Conservation (phyloP, 2,113 vertebrate species). For the Apteryx owenii region DNA sequence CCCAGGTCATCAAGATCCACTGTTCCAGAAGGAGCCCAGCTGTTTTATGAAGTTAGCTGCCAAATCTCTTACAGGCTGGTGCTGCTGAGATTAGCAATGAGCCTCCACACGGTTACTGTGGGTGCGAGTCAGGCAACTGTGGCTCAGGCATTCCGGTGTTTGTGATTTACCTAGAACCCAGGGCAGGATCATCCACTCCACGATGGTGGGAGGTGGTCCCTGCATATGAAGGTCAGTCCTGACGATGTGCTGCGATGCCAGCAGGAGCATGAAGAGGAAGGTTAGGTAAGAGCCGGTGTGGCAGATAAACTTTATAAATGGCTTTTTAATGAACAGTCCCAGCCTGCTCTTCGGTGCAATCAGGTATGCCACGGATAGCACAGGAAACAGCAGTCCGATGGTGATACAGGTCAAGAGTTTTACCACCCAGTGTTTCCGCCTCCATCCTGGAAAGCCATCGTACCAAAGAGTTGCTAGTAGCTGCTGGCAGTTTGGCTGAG, state of each 20-base stretch:
- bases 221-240: constrained; percentile 96
- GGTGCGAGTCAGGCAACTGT: neutral
- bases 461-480: constrained; percentile 97
- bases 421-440: constrained; percentile 94
- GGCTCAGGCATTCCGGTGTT: neutral
- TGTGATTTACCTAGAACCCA: constrained; percentile 92
- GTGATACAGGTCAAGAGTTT: constrained; percentile 96
- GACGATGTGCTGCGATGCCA: constrained; percentile 96
- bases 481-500: constrained; percentile 98
- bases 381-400: constrained; percentile 92
- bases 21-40: constrained; percentile 42
- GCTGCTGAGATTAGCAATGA: neutral
- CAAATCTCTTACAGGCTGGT: neutral
- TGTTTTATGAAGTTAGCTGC: constrained; percentile 1
- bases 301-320: constrained; percentile 99
- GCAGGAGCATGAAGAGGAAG: constrained; percentile 95
- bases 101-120: neutral
- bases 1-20: neutral
- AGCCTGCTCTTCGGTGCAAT: constrained; percentile 93
- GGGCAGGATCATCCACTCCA: constrained; percentile 98
- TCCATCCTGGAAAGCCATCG: constrained; percentile 96
- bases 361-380: constrained; percentile 92
- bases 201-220: constrained; percentile 93
- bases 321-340: constrained; percentile 96
- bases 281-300: constrained; percentile 97